Evolutionary conservation across 2,113 vertebrate species (phyloP).

Genomic region (Ovibos moschatus): DNA sequence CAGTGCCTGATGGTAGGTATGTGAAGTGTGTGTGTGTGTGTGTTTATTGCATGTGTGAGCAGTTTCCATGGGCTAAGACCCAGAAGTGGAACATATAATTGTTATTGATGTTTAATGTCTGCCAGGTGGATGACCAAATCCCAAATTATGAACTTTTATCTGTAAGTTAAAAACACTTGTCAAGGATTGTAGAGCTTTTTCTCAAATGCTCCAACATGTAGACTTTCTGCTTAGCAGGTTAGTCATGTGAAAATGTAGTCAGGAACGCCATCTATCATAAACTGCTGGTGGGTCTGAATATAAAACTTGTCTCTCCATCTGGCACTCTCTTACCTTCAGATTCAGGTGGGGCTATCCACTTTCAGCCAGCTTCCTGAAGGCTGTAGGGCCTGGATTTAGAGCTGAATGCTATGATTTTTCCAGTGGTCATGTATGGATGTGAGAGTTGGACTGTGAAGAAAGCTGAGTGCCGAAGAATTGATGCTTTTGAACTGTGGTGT

Average conservation of each 20-base stretch:
- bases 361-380: background rate
- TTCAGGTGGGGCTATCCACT: background rate
- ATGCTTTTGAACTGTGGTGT: too few species aligned
- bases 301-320: background rate
- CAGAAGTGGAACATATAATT: background rate
- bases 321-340: background rate
- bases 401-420: background rate
- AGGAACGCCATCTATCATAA: background rate
- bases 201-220: background rate
- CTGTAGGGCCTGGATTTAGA: background rate
- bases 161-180: slow-evolving; percentile 1
- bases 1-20: background rate
- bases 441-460: too few species aligned
- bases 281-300: background rate
- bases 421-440: too few species aligned
- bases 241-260: background rate
- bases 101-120: background rate
- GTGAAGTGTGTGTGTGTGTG: background rate
- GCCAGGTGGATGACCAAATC: background rate
- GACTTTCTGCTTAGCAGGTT: background rate
- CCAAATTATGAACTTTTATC: background rate
- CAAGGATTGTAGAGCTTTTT: background rate
- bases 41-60: background rate
- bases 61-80: background rate
- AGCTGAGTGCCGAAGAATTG: too few species aligned